These are phyloP conservation scores for Heliothis peltigera DNA, from an alignment of 2,888 invertebrate genomes.

Conservation along the genomic window DNA sequence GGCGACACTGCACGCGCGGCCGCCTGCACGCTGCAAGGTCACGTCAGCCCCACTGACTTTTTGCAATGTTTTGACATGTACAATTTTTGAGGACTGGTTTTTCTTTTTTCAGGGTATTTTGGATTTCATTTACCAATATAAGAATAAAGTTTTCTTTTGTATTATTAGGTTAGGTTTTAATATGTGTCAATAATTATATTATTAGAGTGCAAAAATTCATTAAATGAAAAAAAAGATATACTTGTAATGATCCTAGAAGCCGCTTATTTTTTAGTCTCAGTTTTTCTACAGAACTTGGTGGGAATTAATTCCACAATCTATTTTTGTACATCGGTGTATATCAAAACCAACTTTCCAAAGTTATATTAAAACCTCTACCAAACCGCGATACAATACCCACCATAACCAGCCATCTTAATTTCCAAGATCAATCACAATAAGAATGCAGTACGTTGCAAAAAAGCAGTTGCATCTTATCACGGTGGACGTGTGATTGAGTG, in stretches of 20 bases:
- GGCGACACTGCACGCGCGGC: conserved; percentile 65
- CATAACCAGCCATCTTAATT: conserved; percentile 39
- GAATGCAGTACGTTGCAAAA: conserved; percentile 70
- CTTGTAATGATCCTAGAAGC: not conserved
- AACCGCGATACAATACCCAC: not conserved
- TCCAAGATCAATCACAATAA: conserved; percentile 58
- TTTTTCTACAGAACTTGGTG: not conserved
- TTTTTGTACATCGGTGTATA: not conserved
- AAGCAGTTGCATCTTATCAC: conserved; percentile 73
- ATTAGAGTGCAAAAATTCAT: too few relatives aligned
- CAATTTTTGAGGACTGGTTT: conserved; percentile 31
- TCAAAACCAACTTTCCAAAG: not conserved
- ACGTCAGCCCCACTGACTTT: conserved; percentile 65
- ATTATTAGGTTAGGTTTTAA: not conserved
- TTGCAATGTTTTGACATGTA: conserved; percentile 75
- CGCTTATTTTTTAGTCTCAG: not conserved
- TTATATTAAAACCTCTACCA: not conserved
- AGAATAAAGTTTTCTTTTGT: too few relatives aligned
- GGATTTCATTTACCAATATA: too few relatives aligned
- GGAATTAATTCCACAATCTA: not conserved
- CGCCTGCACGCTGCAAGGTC: conserved; percentile 79
- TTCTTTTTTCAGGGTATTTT: conserved; percentile 27
- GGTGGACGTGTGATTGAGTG: conserved; percentile 80
- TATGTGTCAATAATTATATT: not conserved
- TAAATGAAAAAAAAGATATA: not conserved